phyloP scores from a whole-genome alignment of 2,888 invertebrate species.

The Cremastobaeus sp. region DNA sequence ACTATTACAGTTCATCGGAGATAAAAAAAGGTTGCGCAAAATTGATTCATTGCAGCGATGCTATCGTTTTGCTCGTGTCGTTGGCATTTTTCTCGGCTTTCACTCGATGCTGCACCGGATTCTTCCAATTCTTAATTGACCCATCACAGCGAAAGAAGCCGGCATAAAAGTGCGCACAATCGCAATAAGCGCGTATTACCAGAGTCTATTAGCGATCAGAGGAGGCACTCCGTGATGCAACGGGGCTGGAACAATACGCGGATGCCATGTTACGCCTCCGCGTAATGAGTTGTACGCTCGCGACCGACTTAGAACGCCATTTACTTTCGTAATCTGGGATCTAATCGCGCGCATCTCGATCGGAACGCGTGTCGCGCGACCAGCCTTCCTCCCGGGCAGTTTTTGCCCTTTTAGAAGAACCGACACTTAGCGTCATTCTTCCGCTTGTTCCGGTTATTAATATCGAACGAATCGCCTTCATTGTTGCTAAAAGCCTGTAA shows the following conservation, averaged over 20 bases:
- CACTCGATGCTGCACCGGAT: slow-evolving; percentile 2
- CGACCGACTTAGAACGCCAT: slow-evolving; percentile 58
- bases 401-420: slow-evolving; percentile 17
- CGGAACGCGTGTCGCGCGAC: slow-evolving; percentile 41
- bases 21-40: slow-evolving; percentile 46
- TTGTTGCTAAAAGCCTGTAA: slow-evolving; percentile 39
- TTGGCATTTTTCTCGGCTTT: slow-evolving; percentile 27
- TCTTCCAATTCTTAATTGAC: slow-evolving; percentile 58
- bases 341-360: slow-evolving; percentile 63
- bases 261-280: slow-evolving; percentile 53
- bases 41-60: slow-evolving; percentile 54
- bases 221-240: slow-evolving; percentile 33
- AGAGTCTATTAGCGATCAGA: slow-evolving; percentile 50
- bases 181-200: slow-evolving; percentile 52
- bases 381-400: slow-evolving; percentile 13
- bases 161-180: slow-evolving; percentile 47
- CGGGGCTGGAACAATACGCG: slow-evolving; percentile 51
- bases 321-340: slow-evolving; percentile 66
- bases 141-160: slow-evolving; percentile 49
- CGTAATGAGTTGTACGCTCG: slow-evolving; percentile 55
- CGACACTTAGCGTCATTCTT: slow-evolving; percentile 33
- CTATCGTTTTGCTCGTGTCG: slow-evolving; percentile 48
- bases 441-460: slow-evolving; percentile 42
- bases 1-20: slow-evolving; percentile 14
- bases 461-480: slow-evolving; percentile 14